Evolutionary conservation across 1,140 invertebrate genomes (phyloP).

Genomic region (Drosophila repletoides): DNA sequence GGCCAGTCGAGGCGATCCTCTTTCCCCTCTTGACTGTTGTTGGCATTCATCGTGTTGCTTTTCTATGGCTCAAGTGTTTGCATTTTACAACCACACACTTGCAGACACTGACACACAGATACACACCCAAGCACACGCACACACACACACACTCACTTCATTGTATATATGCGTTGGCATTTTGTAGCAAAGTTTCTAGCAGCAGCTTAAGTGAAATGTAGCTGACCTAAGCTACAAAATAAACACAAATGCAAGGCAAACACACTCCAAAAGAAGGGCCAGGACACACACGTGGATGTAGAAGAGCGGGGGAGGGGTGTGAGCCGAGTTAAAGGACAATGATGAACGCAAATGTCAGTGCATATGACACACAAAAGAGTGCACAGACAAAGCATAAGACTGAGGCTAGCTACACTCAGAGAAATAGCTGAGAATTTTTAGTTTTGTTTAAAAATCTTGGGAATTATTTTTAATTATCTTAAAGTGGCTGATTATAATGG

Average conservation of each 20-base stretch:
- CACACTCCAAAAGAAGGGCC: neutral
- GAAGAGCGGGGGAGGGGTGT: too few species aligned
- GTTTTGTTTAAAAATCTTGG: too few species aligned
- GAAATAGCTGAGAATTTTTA: too few species aligned
- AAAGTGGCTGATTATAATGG: too few species aligned
- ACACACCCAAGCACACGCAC: too few species aligned
- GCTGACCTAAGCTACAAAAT: constrained; percentile 69
- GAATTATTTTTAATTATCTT: too few species aligned
- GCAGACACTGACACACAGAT: constrained; percentile 6
- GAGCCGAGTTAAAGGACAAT: constrained; percentile 26
- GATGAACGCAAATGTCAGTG: constrained; percentile 34
- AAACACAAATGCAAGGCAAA: constrained; percentile 52
- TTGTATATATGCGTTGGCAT: constrained; percentile 49
- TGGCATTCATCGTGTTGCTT: constrained; percentile 57
- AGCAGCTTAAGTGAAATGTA: constrained; percentile 73
- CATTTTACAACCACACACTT: constrained; percentile 69
- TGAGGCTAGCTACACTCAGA: neutral
- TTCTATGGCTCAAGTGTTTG: constrained; percentile 73
- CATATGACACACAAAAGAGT: constrained; percentile 19
- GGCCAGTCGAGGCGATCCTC: too few species aligned
- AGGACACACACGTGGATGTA: constrained; percentile 11
- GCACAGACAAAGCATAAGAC: neutral
- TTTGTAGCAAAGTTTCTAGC: constrained; percentile 40
- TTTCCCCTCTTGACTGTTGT: constrained; percentile 7
- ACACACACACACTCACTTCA: neutral